Base-by-base conservation (phyloP, 2,113 vertebrate genomes). In the Apeltes quadracus region DNA sequence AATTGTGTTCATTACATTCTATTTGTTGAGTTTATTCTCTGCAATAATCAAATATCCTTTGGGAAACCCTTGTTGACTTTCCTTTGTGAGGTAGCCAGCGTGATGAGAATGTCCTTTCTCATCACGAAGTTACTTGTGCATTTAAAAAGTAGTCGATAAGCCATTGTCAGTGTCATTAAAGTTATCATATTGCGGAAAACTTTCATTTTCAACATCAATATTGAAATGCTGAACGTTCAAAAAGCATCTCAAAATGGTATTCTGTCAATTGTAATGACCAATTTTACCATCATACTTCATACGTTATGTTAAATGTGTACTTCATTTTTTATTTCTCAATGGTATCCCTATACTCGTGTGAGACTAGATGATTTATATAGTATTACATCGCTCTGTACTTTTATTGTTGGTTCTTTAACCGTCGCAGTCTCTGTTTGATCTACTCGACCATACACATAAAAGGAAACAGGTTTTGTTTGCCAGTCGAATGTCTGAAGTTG, bases 381-480 rank as follows among this genome's bases (percentile, higher is more conserved):
- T 13, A 32, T 16, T 1, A 12, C 18, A 29, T 15, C 56, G 32
- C 44, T 61, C 1, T 5, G 9, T 5, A 14, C 16, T n/a, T 61
- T 39, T 22, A 27, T 5, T 41, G 23, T 38, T 13, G 14, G n/a
- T 43, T 32, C 16, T 32, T 55, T 32, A 46, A 36, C 22, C 12
- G 69, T 1, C 22, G 34, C 11, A n/a, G 14, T 43, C n/a, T 15
- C 23, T 10, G 57, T 20, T 16, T 16, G 8, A 48, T 56, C 32
- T 7, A 27, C 32, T 48, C 12, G 9, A 9, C 39, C 38, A 48
- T 56, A 29, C 3, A 5, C 25, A 46, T 38, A n/a, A 38, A 58
- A 50, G 58, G 32, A 51, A 38, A 43, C 50, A 8, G 54, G 38
- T 44, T 75, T 34, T 44, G 73, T 72, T 59, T 59, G 43, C 15